These are phyloP conservation scores for Piaya cayana DNA, from an alignment of 2,113 vertebrate genomes.

Conservation along the genomic window DNA sequence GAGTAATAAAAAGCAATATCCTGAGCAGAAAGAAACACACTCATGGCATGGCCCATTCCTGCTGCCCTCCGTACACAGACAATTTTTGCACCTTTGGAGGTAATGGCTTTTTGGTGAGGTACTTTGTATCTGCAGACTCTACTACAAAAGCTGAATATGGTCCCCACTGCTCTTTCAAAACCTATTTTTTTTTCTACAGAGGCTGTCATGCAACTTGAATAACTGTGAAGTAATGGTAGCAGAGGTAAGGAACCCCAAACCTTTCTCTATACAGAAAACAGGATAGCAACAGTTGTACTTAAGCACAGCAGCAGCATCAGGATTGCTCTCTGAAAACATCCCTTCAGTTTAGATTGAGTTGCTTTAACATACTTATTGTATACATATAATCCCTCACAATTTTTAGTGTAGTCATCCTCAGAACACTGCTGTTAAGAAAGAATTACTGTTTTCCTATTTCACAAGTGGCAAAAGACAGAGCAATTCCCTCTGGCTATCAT, in stretches of 20 bases:
- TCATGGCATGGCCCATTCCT: neutral
- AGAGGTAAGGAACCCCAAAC: neutral
- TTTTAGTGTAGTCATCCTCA: neutral
- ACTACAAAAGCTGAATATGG: neutral
- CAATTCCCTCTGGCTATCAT: rapidly evolving
- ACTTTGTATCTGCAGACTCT: neutral
- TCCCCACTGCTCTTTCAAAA: neutral
- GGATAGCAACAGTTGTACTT: neutral
- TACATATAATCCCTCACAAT: neutral
- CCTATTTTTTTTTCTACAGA: neutral
- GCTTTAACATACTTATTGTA: neutral
- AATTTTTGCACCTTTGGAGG: neutral
- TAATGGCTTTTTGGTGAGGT: neutral
- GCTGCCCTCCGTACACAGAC: neutral
- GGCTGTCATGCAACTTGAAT: neutral
- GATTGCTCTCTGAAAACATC: neutral
- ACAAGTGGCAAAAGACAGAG: neutral
- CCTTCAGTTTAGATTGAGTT: neutral
- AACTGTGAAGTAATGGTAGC: neutral
- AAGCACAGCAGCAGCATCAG: neutral
- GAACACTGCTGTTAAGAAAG: neutral
- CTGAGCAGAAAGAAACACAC: slow-evolving; percentile 11
- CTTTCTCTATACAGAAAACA: neutral
- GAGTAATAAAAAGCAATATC: slow-evolving; percentile 46
- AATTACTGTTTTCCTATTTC: neutral